Evolutionary conservation across 2,888 invertebrate species (phyloP).

Genomic region (Galerucella calmariensis): DNA sequence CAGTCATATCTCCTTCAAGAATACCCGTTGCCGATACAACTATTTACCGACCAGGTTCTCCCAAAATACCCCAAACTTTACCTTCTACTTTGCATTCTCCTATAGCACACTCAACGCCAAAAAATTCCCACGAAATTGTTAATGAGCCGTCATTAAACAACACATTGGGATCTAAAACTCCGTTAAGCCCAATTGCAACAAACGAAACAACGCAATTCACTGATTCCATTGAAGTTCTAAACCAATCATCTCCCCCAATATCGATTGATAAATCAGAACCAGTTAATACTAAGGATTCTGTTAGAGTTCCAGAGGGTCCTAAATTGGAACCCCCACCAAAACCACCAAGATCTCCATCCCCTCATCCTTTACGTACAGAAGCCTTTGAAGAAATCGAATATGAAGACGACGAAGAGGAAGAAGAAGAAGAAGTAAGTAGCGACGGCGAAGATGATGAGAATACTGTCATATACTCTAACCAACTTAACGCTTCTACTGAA

Average conservation of each 20-base stretch:
- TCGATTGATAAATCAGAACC: neutral
- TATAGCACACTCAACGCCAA: neutral
- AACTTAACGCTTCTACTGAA: conserved; percentile 8
- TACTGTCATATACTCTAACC: conserved; percentile 51
- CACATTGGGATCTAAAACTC: neutral
- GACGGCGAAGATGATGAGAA: conserved; percentile 52
- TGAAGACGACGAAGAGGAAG: conserved; percentile 54
- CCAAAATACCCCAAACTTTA: conserved; percentile 35
- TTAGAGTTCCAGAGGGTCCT: conserved; percentile 25
- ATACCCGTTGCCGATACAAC: conserved; percentile 49
- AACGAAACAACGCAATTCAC: neutral
- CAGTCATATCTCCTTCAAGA: conserved; percentile 47
- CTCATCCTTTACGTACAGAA: conserved; percentile 56
- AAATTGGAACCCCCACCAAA: conserved; percentile 52
- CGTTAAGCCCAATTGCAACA: neutral
- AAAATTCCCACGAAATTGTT: neutral
- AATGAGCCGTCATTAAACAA: neutral
- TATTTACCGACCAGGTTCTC: conserved; percentile 40
- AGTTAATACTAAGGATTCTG: neutral
- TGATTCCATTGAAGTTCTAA: neutral
- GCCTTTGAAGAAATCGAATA: conserved; percentile 55
- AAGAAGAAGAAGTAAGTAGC: conserved; percentile 46
- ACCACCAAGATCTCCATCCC: conserved; percentile 60
- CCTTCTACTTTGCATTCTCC: conserved; percentile 26
- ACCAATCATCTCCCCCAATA: neutral